Evolutionary conservation across 1,140 invertebrate genomes (phyloP), one percentile per base, ranked within the genome.

Genomic region (Euglossa dilemma): DNA sequence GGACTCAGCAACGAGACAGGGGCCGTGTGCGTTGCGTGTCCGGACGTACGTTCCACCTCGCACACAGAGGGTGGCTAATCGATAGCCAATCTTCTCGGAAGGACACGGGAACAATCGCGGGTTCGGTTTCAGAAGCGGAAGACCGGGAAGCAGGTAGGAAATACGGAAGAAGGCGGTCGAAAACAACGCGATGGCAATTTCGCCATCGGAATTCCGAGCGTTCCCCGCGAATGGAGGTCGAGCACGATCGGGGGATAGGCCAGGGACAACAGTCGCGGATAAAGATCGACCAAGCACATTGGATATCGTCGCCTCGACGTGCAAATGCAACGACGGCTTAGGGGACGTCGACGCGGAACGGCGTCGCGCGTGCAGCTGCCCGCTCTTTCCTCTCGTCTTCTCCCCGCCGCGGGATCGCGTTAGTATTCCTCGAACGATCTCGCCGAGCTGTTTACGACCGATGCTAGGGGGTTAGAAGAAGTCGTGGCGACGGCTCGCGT

Each of bases 141-240:
- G 4, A 54, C 14, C 52, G 6, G 18, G 6, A 43, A 20, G 18
- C 20, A 14, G 43, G 20, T 28, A 14, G 36, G 59, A 20, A 36
- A 64, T 20, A 45, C 23, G 59, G 56, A 18, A 5, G 50, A 14
- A 43, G 23, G 45, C 11, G 16, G 23, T 54, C 12, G 52, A 54
- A 54, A 54, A 0, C 57, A n/a, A 14, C 16, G 43, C 1, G 36
- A 20, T 28, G 9, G 18, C 69, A 89, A 86, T 90, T 89, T 90
- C 86, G 59, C 84, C 66, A 84, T 88, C 59, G 84, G 88, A 90
- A 90, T 91, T 90, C 91, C 83, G 91, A 92, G 90, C 90, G 47
- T 88, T 91, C 91, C 90, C 86, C 4, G 89, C 90, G 90, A 92
- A 91, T 91, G 91, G 90, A 90, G 91, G 78, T 84, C 66, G 64